phyloP scores from a whole-genome alignment of 2,113 vertebrate species.

The Tylochromis polylepis region DNA sequence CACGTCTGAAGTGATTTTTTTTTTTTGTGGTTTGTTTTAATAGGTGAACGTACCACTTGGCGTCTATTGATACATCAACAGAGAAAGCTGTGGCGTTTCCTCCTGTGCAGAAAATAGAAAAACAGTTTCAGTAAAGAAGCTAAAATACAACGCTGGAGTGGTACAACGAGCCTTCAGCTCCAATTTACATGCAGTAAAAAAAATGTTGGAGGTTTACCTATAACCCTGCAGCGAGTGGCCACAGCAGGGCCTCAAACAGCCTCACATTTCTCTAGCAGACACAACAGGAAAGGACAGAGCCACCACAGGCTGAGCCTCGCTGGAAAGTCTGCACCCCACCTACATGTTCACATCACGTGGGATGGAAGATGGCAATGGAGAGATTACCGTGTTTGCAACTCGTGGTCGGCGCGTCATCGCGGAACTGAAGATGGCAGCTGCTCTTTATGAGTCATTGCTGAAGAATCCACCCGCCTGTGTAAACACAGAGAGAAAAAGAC shows the following conservation, averaged over 20 bases:
- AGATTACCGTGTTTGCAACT: background rate
- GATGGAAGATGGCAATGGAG: background rate
- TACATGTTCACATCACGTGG: background rate
- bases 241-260: slow-evolving; percentile 77
- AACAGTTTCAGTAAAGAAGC: background rate
- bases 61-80: fast-evolving
- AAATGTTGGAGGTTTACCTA: slow-evolving; percentile 68
- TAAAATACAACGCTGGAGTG: background rate
- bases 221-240: slow-evolving; percentile 59
- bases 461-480: fast-evolving
- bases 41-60: background rate
- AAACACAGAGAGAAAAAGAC: background rate
- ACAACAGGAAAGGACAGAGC: slow-evolving; percentile 64
- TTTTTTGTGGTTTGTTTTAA: no score
- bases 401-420: background rate
- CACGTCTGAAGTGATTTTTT: no score
- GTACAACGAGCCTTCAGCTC: background rate
- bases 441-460: background rate
- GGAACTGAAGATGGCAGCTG: background rate
- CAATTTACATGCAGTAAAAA: background rate
- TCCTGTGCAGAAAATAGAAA: background rate
- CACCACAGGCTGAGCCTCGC: slow-evolving; percentile 59
- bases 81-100: background rate
- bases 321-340: slow-evolving; percentile 47
- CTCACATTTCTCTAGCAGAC: slow-evolving; percentile 72